Percentiles rank a stretch among this genome's conserved stretches.
Conservation (phyloP, 2,888 invertebrate species). For the Copidosoma aretas region DNA sequence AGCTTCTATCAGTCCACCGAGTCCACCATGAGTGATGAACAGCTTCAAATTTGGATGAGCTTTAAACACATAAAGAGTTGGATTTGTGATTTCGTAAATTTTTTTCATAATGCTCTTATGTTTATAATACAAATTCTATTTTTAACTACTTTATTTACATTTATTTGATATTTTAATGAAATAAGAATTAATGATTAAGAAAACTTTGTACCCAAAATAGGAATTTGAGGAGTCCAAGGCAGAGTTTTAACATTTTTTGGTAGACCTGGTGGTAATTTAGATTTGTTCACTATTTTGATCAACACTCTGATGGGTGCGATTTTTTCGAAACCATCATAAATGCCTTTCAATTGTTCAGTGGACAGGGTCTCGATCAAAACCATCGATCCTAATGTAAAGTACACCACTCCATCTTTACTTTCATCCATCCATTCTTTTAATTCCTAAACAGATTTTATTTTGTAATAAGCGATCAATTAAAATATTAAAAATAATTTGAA, state of each 20-base stretch:
- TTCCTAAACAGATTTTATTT: no score
- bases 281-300: conserved; percentile 43
- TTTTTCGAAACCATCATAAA: conserved; percentile 46
- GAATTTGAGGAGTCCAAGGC: conserved; percentile 50
- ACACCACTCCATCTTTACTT: conserved; percentile 48
- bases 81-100: not conserved
- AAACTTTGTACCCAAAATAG: conserved; percentile 47
- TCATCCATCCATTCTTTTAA: conserved; percentile 48
- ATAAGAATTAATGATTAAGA: not conserved
- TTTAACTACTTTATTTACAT: no score
- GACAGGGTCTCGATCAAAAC: conserved; percentile 46
- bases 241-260: conserved; percentile 45
- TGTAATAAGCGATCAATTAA: no score
- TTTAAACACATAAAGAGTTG: not conserved
- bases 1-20: conserved; percentile 43
- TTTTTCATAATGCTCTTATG: no score
- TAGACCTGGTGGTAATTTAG: conserved; percentile 44
- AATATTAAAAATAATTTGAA: no score
- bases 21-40: conserved; percentile 1
- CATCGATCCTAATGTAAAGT: conserved; percentile 50
- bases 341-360: conserved; percentile 21
- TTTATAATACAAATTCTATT: no score
- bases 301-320: conserved; percentile 47
- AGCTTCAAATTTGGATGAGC: conserved; percentile 2
- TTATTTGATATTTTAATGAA: not conserved